These are phyloP conservation scores for Nothobranchius kuhntae DNA, from an alignment of 2,113 vertebrate genomes.

Conservation along the genomic window DNA sequence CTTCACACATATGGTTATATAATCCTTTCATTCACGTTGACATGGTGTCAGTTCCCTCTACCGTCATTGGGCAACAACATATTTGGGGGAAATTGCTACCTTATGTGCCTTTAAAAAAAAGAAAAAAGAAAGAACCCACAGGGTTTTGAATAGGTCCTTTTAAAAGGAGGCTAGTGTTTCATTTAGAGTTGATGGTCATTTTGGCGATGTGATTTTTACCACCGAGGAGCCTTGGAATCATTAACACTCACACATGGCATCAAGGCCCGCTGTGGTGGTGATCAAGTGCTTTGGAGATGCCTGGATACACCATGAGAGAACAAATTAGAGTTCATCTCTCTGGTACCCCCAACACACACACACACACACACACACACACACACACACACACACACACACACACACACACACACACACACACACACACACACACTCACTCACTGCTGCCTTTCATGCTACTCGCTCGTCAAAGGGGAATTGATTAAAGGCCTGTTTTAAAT, in stretches of 20 bases:
- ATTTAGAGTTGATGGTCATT: conserved; percentile 80
- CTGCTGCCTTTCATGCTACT: conserved; percentile 69
- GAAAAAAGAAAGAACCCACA: conserved; percentile 36
- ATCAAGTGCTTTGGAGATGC: conserved; percentile 75
- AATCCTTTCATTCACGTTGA: conserved; percentile 51
- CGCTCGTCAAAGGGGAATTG: conserved; percentile 76
- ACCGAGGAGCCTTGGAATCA: conserved; percentile 74
- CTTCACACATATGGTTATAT: conserved; percentile 32
- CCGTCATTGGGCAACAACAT: conserved; percentile 70
- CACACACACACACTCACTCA: conserved; percentile 36
- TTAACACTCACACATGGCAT: conserved; percentile 80
- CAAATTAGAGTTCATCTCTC: conserved; percentile 80
- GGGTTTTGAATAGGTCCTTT: conserved; percentile 74
- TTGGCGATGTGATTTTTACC: conserved; percentile 70
- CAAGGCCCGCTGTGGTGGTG: conserved; percentile 76
- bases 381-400: conserved; percentile 39
- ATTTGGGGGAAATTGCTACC: conserved; percentile 77
- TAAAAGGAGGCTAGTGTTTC: conserved; percentile 73
- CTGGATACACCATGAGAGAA: conserved; percentile 76
- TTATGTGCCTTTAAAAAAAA: conserved; percentile 63
- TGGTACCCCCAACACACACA: conserved; percentile 29
- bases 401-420: conserved; percentile 34
- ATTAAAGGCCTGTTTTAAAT: conserved; percentile 80
- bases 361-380: conserved; percentile 27
- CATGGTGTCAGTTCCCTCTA: conserved; percentile 68